Evolutionary conservation across 1,140 invertebrate genomes (phyloP).

Genomic region (Solen grandis): DNA sequence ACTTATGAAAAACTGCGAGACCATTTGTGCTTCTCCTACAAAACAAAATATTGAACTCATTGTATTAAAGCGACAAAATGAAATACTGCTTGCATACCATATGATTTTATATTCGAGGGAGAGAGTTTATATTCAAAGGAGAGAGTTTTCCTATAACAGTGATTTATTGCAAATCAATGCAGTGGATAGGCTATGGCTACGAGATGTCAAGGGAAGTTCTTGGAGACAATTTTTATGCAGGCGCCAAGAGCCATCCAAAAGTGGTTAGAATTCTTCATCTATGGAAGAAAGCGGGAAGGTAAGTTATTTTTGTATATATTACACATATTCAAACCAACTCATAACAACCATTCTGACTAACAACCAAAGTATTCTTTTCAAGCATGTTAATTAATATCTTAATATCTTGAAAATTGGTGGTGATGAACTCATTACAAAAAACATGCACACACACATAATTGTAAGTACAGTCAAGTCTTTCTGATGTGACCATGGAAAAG

Average conservation of each 20-base stretch:
- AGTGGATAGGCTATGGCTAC: slow-evolving; percentile 21
- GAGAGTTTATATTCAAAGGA: background rate
- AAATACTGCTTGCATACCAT: background rate
- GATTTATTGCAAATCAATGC: background rate
- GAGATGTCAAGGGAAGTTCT: background rate
- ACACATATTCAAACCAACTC: no score
- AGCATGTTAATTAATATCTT: no score
- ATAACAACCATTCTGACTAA: no score
- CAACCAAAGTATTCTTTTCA: no score
- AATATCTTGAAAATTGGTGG: no score
- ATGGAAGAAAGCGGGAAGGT: no score
- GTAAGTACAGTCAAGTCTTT: no score
- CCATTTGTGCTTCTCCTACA: background rate
- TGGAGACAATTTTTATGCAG: slow-evolving; percentile 2
- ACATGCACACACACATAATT: no score
- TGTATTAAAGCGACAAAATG: background rate
- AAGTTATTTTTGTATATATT: no score
- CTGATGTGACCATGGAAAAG: no score
- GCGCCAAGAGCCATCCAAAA: background rate
- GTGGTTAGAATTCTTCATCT: no score
- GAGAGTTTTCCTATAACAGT: background rate
- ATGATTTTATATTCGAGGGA: background rate
- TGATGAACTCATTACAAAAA: no score
- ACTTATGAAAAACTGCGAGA: background rate
- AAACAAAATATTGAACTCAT: slow-evolving; percentile 1